phyloP scores from a whole-genome alignment of 1,140 invertebrate genomes.

The Heliconius eleuchia region DNA sequence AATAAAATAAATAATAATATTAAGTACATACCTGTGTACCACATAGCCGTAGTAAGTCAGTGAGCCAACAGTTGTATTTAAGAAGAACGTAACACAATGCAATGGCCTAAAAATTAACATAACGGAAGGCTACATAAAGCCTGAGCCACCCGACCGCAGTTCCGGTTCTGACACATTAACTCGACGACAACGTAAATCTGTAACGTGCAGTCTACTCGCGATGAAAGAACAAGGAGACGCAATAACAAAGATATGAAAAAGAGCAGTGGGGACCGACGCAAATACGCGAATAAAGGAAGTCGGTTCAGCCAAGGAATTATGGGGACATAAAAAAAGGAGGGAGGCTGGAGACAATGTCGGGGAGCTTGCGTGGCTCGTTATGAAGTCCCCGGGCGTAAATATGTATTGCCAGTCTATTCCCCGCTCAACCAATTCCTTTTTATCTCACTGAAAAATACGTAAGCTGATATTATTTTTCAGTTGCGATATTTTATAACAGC shows the following conservation, averaged over 20 bases:
- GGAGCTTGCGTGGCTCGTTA: constrained; percentile 40
- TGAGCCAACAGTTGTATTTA: neutral
- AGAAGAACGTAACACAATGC: constrained; percentile 6
- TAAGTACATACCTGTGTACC: no score
- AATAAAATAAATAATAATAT: no score
- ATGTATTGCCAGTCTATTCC: constrained; percentile 35
- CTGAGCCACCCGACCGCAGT: constrained; percentile 3
- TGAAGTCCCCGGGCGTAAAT: constrained; percentile 42
- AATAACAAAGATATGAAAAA: constrained; percentile 63
- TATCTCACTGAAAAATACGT: constrained; percentile 19
- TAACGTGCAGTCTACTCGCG: constrained; percentile 43
- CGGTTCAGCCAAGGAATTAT: constrained; percentile 44
- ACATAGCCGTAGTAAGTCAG: neutral
- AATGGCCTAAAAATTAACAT: constrained; percentile 15
- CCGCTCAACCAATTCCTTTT: constrained; percentile 25
- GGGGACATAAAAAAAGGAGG: constrained; percentile 36
- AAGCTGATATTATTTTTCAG: neutral
- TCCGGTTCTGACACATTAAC: constrained; percentile 20
- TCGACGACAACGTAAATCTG: constrained; percentile 21
- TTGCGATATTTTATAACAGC: neutral
- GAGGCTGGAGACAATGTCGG: constrained; percentile 36
- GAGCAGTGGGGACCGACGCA: constrained; percentile 50
- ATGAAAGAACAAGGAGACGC: constrained; percentile 37
- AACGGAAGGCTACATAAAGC: constrained; percentile 15
- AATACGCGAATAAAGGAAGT: constrained; percentile 52